A percentile compares a stretch with the other conserved stretches of the same genome.
These are phyloP conservation scores for Diorhabda carinulata DNA, from an alignment of 1,140 invertebrate species.

Conservation along the genomic window DNA sequence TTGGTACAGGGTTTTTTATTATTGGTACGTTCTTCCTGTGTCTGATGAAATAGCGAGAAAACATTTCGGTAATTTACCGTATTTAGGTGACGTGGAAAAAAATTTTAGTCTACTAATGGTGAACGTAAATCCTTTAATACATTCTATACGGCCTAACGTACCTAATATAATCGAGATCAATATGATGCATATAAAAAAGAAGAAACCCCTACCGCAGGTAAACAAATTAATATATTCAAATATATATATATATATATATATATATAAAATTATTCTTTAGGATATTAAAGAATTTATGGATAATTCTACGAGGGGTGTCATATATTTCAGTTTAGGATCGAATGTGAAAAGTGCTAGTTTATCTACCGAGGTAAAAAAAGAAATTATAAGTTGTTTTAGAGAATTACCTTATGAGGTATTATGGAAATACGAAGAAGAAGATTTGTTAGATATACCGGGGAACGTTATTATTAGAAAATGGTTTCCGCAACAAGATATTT, in stretches of 20 bases:
- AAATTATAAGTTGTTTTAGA: slow-evolving; percentile 51
- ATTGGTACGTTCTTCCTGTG: slow-evolving; percentile 18
- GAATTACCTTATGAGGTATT: slow-evolving; percentile 55
- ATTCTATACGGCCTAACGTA: slow-evolving; percentile 46
- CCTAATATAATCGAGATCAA: slow-evolving; percentile 50
- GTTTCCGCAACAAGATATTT: slow-evolving; percentile 67
- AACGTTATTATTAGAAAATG: slow-evolving; percentile 64
- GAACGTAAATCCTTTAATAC: slow-evolving; percentile 49
- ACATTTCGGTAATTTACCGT: slow-evolving; percentile 47
- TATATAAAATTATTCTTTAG: slow-evolving; percentile 29
- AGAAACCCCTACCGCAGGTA: slow-evolving; percentile 40
- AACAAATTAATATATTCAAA: neutral
- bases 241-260: too few species aligned
- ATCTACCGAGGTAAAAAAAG: slow-evolving; percentile 48
- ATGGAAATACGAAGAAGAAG: slow-evolving; percentile 56
- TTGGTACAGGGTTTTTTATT: slow-evolving; percentile 19
- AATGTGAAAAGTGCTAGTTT: slow-evolving; percentile 55
- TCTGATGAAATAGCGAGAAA: slow-evolving; percentile 42
- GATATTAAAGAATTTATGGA: slow-evolving; percentile 47
- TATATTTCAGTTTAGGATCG: slow-evolving; percentile 55
- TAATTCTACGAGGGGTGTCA: slow-evolving; percentile 50
- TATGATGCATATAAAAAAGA: slow-evolving; percentile 48
- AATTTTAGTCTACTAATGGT: slow-evolving; percentile 53
- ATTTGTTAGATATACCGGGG: slow-evolving; percentile 52
- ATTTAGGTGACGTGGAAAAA: slow-evolving; percentile 48